Evolutionary conservation across 2,888 invertebrate genomes (phyloP).

Genomic region (Diaperis boleti): DNA sequence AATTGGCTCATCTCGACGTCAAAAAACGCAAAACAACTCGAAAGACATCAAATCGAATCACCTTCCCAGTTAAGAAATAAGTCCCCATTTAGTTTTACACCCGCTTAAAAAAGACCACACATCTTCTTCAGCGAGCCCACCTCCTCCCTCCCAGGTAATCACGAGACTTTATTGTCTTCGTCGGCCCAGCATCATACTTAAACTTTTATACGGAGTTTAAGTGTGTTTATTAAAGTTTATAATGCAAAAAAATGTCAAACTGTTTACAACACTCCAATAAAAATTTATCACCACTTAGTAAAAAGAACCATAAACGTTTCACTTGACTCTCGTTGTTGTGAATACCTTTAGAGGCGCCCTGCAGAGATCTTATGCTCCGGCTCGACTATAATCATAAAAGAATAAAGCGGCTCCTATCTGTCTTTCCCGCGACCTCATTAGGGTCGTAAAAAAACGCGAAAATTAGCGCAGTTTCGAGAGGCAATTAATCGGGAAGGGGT

Average conservation of each 20-base stretch:
- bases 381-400: constrained; percentile 46
- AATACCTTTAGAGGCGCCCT: constrained; percentile 37
- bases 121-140: no score
- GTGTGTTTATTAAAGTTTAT: constrained; percentile 40
- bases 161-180: constrained; percentile 21
- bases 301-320: constrained; percentile 40
- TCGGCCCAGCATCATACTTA: constrained; percentile 18
- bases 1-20: no score
- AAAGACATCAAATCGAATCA: no score
- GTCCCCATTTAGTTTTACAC: no score
- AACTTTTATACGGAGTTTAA: constrained; percentile 30
- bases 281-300: constrained; percentile 44
- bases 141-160: no score
- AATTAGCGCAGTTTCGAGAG: constrained; percentile 2
- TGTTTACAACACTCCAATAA: constrained; percentile 41
- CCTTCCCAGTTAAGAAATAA: no score
- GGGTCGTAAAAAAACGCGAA: constrained; percentile 7
- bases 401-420: constrained; percentile 44
- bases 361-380: constrained; percentile 36
- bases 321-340: constrained; percentile 40
- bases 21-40: no score
- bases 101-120: no score
- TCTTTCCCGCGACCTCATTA: constrained; percentile 46
- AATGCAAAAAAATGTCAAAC: constrained; percentile 43
- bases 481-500: background rate